Evolutionary conservation across 2,113 vertebrate genomes (phyloP), one percentile per base, ranked within the genome.

Genomic region (Neomonachus schauinslandi): DNA sequence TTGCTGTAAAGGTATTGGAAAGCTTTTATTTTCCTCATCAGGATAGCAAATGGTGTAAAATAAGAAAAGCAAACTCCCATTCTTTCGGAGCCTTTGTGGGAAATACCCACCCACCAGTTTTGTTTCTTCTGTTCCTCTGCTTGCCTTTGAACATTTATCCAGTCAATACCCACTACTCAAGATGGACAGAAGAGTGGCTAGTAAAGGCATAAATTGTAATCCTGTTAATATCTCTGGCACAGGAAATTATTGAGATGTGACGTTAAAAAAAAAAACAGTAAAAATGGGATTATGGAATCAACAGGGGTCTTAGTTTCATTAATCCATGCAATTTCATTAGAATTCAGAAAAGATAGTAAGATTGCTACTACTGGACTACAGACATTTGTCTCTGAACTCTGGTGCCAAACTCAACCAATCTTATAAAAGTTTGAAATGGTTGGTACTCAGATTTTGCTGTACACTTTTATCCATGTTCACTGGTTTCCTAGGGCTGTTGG

Each of bases 351-450:
- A 39, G 19, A 84, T 36, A 59, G 33, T 86, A 71, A 82, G 82
- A 81, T 33, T 33, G 28, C 33, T 92, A 67, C 18, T n/a, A 74
- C 39, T 83, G 31, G 49, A 94, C 33, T 63, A 53, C 0, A 53
- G 9, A n/a, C 15, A 72, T 67, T 13, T 94, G 28, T 88, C 79
- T 94, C 80, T 46, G 55, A 84, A 97, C 36, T 96, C 42, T 19
- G 8, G 1, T 11, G 6, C 57, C 51, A 59, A 81, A 49, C 42
- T 91, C 94, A 81, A 61, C 12, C 11, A 89, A 82, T 36, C 89
- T 87, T 76, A 9, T 18, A 57, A 9, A 89, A 86, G 39, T 84
- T 51, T 16, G 0, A 14, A 63, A 36, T 63, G 33, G 22, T 19
- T 14, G 2, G 33, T 77, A 86, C 49, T 86, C 91, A 82, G 57